Evolutionary conservation across 2,113 vertebrate species (phyloP), one percentile per base, ranked within the genome.

Genomic region (Clarias magur): DNA sequence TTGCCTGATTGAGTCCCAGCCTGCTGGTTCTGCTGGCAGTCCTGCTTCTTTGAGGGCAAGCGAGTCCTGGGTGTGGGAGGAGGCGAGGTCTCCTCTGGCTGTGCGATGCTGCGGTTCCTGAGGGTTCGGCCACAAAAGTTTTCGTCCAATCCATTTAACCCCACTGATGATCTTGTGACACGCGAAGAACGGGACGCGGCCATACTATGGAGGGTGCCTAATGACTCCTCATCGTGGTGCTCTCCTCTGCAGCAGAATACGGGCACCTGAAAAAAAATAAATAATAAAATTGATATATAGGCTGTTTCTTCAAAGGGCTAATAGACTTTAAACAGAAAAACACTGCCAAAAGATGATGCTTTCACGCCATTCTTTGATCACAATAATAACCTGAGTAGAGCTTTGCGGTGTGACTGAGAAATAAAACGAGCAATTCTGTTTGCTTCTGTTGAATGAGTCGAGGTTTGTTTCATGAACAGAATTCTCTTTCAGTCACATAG

Each of bases 141-240:
- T 94, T 99, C 98, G 93, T 99, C 98, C 96, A 99, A 96, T 96
- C 98, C 98, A 96, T 99, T 99, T 94, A 98, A 96, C 93, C 98
- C 98, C 94, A 99, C 98, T 95, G 98, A 99, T 96, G 98, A 99
- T 97, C 98, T 98, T 97, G 98, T 99, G 95, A 99, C 98, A 89
- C 98, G 98, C 93, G 98, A 98, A 94, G 98, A 98, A 95, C 98
- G 97, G 96, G 97, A 97, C 96, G 98, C 95, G 97, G 98, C 98
- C 98, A 99, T 99, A 95, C 97, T 99, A 98, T 94, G 97, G 97
- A 96, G 93, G 96, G 93, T 95, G 96, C 96, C 97, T 98, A 99
- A 94, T 95, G 96, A 95, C 96, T 95, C 96, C 94, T 97, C 97
- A 98, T 98, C 93, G 92, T 99, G 97, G 96, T 96, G 96, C 97